Evolutionary conservation across 2,797 vertebrate genomes (phyloP).

Genomic region (Myotis daubentonii): DNA sequence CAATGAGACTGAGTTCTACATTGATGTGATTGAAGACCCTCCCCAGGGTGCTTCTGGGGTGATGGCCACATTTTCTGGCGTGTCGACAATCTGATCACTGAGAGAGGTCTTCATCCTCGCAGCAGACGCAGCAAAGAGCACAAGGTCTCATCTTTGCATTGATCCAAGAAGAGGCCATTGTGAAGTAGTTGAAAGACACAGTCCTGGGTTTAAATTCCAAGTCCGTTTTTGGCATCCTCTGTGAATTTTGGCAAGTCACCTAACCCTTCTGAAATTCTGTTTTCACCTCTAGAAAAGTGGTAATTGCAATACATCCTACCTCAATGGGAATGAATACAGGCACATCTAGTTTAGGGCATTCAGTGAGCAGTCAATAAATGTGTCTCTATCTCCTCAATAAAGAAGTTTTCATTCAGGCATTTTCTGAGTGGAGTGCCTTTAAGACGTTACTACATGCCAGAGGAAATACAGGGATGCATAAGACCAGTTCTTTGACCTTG

Average conservation of each 20-base stretch:
- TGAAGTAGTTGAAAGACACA: background rate
- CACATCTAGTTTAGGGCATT: background rate
- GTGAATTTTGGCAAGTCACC: background rate
- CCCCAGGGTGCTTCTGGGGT: background rate
- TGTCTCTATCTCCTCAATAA: background rate
- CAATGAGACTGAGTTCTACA: background rate
- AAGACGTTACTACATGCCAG: background rate
- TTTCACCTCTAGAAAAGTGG: background rate
- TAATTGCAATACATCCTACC: background rate
- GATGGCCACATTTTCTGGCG: background rate
- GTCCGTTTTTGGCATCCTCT: background rate
- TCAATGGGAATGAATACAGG: background rate
- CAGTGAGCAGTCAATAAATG: background rate
- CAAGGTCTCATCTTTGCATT: background rate
- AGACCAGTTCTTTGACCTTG: background rate
- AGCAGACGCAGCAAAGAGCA: background rate
- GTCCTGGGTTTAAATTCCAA: background rate
- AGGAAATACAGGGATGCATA: background rate
- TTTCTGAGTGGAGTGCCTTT: background rate
- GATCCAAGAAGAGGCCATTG: constrained; percentile 26
- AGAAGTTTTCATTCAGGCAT: background rate
- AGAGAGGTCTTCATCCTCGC: background rate
- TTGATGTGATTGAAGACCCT: background rate
- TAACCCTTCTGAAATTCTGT: background rate
- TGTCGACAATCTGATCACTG: background rate